Conservation (phyloP, 2,113 vertebrate genomes). For the Ovis canadensis region DNA sequence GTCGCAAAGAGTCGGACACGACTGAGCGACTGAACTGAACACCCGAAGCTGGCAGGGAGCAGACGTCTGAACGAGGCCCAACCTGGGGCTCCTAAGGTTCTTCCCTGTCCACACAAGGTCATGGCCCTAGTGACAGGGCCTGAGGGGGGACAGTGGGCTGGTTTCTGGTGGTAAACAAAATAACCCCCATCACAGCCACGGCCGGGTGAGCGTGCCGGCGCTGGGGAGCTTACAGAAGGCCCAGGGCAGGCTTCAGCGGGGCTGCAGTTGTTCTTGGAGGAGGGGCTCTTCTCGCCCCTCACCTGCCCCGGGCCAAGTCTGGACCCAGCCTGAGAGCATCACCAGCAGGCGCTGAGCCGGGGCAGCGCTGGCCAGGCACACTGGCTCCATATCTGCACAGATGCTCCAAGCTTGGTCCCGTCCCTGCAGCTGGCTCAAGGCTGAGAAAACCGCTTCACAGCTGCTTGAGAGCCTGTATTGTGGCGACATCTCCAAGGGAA, state of each 20-base stretch:
- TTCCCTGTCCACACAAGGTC: accelerated
- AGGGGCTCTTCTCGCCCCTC: not conserved
- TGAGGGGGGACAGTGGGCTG: too few species aligned
- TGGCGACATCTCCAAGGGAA: not conserved
- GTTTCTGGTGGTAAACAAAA: not conserved
- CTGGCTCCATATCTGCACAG: not conserved
- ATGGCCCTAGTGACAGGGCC: accelerated
- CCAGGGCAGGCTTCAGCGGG: not conserved
- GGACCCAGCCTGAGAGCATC: too few species aligned
- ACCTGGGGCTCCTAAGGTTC: too few species aligned
- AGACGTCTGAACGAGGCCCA: accelerated
- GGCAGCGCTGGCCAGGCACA: accelerated
- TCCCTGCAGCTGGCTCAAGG: not conserved
- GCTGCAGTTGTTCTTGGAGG: accelerated
- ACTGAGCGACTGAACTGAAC: not conserved
- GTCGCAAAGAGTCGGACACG: not conserved
- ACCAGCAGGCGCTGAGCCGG: not conserved
- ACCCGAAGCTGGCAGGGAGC: accelerated
- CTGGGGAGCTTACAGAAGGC: not conserved
- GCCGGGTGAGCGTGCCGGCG: accelerated
- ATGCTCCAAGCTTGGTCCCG: accelerated
- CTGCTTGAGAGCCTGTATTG: not conserved
- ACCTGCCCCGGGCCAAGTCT: accelerated
- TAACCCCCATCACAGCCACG: accelerated
- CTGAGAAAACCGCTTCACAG: not conserved